Base-by-base conservation (phyloP, 2,797 vertebrate species). In the Botia almorhae region DNA sequence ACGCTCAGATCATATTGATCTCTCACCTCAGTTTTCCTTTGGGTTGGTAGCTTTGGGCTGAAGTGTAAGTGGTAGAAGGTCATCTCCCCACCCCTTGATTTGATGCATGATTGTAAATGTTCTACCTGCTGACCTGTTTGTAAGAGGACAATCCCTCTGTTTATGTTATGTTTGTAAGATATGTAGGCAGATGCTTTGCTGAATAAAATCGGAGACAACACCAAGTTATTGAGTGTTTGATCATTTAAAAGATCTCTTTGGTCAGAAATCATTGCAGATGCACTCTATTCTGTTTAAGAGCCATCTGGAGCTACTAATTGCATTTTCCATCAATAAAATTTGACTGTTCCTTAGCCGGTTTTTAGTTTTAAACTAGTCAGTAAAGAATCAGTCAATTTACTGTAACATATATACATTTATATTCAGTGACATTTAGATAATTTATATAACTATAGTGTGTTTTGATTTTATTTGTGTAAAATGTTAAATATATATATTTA, bases 1-100 rank as follows among this genome's bases (percentile, higher is more conserved):
- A 71, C 48, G 77, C 88, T 93, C 89, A 51, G 94, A 94, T 95
- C 94, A 95, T 94, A 95, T 95, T 95, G 94, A 94, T 95, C 93
- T 93, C 90, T 91, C 88, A 91, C 86, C 88, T 87, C 26, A 3
- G 33, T 63, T 33, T 79, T 85, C 36, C 33, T 93, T 92, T 93
- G 92, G 91, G 90, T 91, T 93, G 91, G 92, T 91, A 93, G 93
- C 92, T 90, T 89, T 84, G 90, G 87, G 90, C 90, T 93, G 88
- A 76, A 89, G 87, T 86, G 88, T 91, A 91, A 89, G 68, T 88
- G 88, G 89, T 88, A 89, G 89, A 87, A 86, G 91, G 82, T 3
- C 29, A 55, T 78, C 64, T 74, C 26, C 60, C 58, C 60, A 36
- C 84, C 76, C 74, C 83, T 88, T 89, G 87, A 87, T 87, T 89